Conservation (phyloP, 2,888 invertebrate species). For the Herminia tarsipennalis region DNA sequence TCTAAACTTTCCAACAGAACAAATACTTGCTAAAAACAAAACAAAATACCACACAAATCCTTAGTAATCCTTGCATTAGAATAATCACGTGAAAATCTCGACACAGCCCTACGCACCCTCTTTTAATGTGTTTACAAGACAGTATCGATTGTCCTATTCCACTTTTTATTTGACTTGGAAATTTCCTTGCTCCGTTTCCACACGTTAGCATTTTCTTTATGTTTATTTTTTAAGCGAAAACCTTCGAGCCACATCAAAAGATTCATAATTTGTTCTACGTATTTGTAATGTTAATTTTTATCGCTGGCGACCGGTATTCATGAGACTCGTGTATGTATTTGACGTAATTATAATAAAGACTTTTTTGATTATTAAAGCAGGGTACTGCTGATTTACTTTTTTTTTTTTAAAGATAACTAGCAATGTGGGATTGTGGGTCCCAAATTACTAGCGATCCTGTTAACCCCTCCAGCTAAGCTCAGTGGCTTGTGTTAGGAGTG, state of each 20-base stretch:
- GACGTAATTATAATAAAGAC: constrained; percentile 3
- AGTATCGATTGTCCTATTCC: constrained; percentile 84
- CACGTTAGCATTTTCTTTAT: constrained; percentile 58
- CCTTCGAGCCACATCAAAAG: constrained; percentile 40
- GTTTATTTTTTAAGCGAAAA: constrained; percentile 47
- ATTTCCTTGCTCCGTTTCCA: constrained; percentile 69
- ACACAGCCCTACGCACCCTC: constrained; percentile 56
- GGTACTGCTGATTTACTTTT: neutral
- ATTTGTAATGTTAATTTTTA: constrained; percentile 42
- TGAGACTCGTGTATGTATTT: constrained; percentile 7
- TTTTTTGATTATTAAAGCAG: neutral
- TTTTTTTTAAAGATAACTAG: too few relatives aligned
- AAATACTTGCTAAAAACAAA: constrained; percentile 3
- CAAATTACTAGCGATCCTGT: too few relatives aligned
- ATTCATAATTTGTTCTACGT: constrained; percentile 33
- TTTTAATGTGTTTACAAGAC: constrained; percentile 84
- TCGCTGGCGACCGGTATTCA: constrained; percentile 13
- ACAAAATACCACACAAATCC: constrained; percentile 11
- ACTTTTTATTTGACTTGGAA: constrained; percentile 83
- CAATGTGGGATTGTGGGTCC: too few relatives aligned
- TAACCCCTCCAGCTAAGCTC: too few relatives aligned
- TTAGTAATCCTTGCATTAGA: constrained; percentile 34
- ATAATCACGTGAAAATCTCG: constrained; percentile 32
- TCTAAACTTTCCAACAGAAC: neutral
- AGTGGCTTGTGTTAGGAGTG: too few relatives aligned